Evolutionary conservation across 2,113 vertebrate species (phyloP).

Genomic region (Kryptolebias marmoratus): DNA sequence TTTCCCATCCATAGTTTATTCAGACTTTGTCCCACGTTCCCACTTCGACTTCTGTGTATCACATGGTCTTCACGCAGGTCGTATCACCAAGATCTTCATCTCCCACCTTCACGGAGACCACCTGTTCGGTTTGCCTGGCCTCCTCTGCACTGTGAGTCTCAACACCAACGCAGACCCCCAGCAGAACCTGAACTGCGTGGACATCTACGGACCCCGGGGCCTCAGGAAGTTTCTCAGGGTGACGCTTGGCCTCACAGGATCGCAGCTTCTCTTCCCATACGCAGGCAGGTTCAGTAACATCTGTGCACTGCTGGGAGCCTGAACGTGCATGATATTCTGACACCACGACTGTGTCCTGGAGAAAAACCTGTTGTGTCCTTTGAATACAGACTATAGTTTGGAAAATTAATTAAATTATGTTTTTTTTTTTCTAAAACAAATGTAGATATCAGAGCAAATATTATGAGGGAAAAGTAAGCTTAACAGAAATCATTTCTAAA

Average conservation of each 20-base stretch:
- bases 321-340: too few species aligned
- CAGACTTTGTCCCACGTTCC: background rate
- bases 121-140: constrained; percentile 91
- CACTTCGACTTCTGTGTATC: background rate
- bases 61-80: constrained; percentile 74
- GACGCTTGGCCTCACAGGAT: constrained; percentile 86
- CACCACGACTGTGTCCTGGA: too few species aligned
- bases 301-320: background rate
- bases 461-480: too few species aligned
- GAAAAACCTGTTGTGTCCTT: too few species aligned
- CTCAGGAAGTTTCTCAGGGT: constrained; percentile 84
- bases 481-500: too few species aligned
- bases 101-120: constrained; percentile 95
- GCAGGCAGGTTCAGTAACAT: constrained; percentile 48
- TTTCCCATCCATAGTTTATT: too few species aligned
- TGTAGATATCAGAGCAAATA: too few species aligned
- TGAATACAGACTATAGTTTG: too few species aligned
- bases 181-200: constrained; percentile 71
- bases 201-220: constrained; percentile 89
- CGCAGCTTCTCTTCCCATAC: constrained; percentile 87
- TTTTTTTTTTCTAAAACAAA: too few species aligned
- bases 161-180: constrained; percentile 72
- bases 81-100: constrained; percentile 94
- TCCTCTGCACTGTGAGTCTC: constrained; percentile 91
- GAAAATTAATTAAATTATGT: too few species aligned